Base-by-base conservation (phyloP, 2,888 invertebrate species). In the Ophion slaviceki region DNA sequence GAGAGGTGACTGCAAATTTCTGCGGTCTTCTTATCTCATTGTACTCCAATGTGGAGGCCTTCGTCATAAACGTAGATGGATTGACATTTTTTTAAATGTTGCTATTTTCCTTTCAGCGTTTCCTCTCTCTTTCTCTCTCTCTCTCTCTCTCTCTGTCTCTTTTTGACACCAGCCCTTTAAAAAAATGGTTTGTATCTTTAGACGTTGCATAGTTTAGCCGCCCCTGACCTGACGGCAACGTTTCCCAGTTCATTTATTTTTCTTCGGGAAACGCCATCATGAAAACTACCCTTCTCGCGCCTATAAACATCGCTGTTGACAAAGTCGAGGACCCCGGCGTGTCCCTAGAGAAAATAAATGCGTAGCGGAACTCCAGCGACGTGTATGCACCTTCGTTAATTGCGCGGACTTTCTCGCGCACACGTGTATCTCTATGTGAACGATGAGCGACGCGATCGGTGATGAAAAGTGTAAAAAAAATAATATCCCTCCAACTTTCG, bases 21-120 rank as follows among this genome's bases (percentile, higher is more conserved):
- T 76, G 87, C 79, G 80, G 87, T 89, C 88, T 89, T 88, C 89
- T 90, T 72, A 80, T 84, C 88, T 90, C 88, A 86, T 89, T 88
- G 89, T 87, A 86, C 75, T 86, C 87, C 86, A 83, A 82, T 84
- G 84, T 80, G 80, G 86, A 87, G 85, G 80, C 71, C 81, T 88
- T 88, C 83, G 82, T 87, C 84, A 85, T 82, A 80, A 80, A 86
- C 83, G 77, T 72, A 24, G 68, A 8, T 17, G 10, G 7, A 7
- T 32, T 64, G 14, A 14, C 47, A 47, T 40, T 81, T 86, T 84
- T 80, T 81, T 83, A 83, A 61, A 66, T 84, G 80, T 72, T 59
- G 24, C 68, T 71, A 59, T 53, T 36, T 74, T 76, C 67, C 64
- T 80, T 80, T 86, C 71, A 82, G 68, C 79, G 76, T 32, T 24